These are phyloP conservation scores for Montipora sp. DNA, from an alignment of 64 coral and sea anemone genomes.

Conservation along the genomic window DNA sequence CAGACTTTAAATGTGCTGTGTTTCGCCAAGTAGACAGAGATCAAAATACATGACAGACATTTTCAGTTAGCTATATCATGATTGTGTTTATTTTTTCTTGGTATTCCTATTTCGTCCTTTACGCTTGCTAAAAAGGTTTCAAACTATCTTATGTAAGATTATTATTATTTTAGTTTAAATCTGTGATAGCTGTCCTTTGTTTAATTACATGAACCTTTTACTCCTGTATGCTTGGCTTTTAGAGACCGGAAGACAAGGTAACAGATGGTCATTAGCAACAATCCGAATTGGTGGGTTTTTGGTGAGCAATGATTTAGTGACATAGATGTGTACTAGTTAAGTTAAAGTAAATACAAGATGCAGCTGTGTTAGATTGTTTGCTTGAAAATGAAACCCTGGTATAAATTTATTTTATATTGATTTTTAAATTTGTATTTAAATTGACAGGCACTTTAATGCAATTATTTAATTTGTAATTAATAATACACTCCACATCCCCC, in stretches of 20 bases:
- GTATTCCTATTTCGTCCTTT: neutral
- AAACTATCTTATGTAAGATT: neutral
- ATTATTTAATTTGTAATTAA: neutral
- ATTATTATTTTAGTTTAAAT: neutral
- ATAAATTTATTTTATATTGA: neutral
- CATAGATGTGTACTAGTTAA: neutral
- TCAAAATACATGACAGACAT: slow-evolving; percentile 13
- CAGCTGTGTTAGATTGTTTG: neutral
- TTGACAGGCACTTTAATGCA: neutral
- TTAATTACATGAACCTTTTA: neutral
- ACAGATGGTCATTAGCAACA: neutral
- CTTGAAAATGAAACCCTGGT: neutral
- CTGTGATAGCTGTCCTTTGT: neutral
- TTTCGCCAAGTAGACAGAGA: neutral
- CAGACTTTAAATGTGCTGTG: no score
- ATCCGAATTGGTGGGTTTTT: neutral
- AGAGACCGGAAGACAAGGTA: neutral
- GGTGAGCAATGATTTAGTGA: neutral
- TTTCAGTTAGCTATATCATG: no score
- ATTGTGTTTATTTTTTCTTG: neutral
- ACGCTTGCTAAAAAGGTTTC: neutral
- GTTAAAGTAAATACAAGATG: neutral
- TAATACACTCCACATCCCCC: neutral
- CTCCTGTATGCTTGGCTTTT: neutral
- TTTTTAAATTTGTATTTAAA: neutral